Percentiles rank a stretch among this genome's conserved stretches.
Evolutionary conservation across 2,888 invertebrate species (phyloP).

Genomic region (Heliothis peltigera): DNA sequence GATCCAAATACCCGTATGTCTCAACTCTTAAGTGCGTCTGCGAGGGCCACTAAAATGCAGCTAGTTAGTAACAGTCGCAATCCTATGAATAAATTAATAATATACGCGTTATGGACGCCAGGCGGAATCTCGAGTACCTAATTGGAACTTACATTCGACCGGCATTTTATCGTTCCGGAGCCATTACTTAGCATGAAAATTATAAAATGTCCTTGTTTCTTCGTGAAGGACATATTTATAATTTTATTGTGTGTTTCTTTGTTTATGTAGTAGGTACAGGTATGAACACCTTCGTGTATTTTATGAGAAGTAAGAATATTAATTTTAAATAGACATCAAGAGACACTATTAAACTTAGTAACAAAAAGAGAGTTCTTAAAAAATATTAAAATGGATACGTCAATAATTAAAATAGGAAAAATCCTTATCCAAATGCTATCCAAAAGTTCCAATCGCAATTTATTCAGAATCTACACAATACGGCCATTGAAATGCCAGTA

Average conservation of each 20-base stretch:
- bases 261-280: background rate
- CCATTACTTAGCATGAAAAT: slow-evolving; percentile 10
- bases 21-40: slow-evolving; percentile 23
- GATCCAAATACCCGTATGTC: slow-evolving; percentile 12
- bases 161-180: slow-evolving; percentile 31
- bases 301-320: too few species aligned
- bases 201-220: slow-evolving; percentile 5
- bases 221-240: background rate
- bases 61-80: slow-evolving; percentile 46
- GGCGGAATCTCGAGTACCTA: slow-evolving; percentile 8
- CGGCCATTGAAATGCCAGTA: slow-evolving; percentile 4
- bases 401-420: slow-evolving; percentile 18
- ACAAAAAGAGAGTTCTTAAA: too few species aligned
- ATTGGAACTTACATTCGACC: slow-evolving; percentile 38
- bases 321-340: too few species aligned
- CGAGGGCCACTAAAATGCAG: slow-evolving; percentile 47
- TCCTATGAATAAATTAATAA: slow-evolving; percentile 60
- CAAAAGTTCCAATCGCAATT: slow-evolving; percentile 33
- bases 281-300: background rate
- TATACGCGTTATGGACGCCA: slow-evolving; percentile 23
- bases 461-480: slow-evolving; percentile 19
- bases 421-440: slow-evolving; percentile 23
- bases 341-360: too few species aligned
- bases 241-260: background rate
- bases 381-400: slow-evolving; percentile 13